Conservation (phyloP, 2,797 vertebrate genomes). For the Hypotaenidia philippensis region DNA sequence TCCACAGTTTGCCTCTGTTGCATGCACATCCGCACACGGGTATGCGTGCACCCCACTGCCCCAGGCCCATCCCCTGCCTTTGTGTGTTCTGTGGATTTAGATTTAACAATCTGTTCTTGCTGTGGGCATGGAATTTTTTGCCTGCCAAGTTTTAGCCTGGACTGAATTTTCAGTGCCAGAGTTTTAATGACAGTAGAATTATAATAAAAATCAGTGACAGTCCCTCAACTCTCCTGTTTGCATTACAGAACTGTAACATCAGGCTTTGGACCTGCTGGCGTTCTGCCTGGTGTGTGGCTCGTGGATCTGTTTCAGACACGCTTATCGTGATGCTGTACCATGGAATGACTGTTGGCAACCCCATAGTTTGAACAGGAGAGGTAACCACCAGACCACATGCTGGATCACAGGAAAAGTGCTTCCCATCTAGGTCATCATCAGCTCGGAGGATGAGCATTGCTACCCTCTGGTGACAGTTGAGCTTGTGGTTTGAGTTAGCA, state of each 20-base stretch:
- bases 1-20: rapidly evolving
- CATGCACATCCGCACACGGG: rapidly evolving
- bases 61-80: neutral
- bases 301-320: rapidly evolving
- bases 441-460: rapidly evolving
- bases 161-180: neutral
- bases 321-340: neutral
- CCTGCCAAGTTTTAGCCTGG: neutral
- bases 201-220: neutral
- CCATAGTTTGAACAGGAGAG: rapidly evolving
- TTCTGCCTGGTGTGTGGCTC: neutral
- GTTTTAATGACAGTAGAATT: conserved; percentile 13
- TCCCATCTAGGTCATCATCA: neutral
- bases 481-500: neutral
- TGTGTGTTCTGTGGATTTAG: neutral
- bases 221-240: neutral
- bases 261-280: neutral
- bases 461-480: neutral
- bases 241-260: neutral
- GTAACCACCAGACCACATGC: rapidly evolving
- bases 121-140: neutral
- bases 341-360: neutral
- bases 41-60: rapidly evolving
- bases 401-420: neutral
- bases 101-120: neutral